Evolutionary conservation across 2,888 invertebrate species (phyloP), one percentile per base, ranked within the genome.

Genomic region (Pristionchus entomophagus): DNA sequence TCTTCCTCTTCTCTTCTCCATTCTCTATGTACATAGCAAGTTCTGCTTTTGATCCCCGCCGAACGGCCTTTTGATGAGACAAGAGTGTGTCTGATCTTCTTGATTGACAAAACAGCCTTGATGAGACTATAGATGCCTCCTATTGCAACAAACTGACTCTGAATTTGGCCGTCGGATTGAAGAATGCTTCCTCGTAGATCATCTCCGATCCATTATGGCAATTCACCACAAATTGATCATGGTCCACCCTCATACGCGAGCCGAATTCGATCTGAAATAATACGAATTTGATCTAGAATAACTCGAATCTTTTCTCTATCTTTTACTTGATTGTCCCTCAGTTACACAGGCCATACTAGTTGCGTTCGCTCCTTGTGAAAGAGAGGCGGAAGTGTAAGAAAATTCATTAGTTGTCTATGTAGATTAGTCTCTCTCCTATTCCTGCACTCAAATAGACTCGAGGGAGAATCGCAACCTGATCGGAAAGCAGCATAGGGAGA

Each of bases 101-200:
- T n/a, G n/a, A n/a, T n/a, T n/a, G n/a, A n/a, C n/a, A n/a, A n/a
- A n/a, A n/a, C n/a, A n/a, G n/a, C n/a, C n/a, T n/a, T n/a, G n/a
- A n/a, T n/a, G n/a, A n/a, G n/a, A n/a, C n/a, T n/a, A n/a, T n/a
- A n/a, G n/a, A n/a, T n/a, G n/a, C n/a, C n/a, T n/a, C n/a, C n/a
- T n/a, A n/a, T n/a, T n/a, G n/a, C n/a, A n/a, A 65, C 14, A 29
- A 3, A 29, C 32, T 19, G 1, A 80, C 78, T 17, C 29, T 5
- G 22, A 29, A 6, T 32, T 51, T 29, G 17, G 51, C 78, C 5
- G 29, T 51, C 8, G 78, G 78, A n/a, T 51, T 80, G 78, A 80
- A 80, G 51, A 80, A 80, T 2, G 78, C 78, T 6, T 80, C 78
- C 17, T 80, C 78, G 19, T 80, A 80, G 49, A 80, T 35, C 8